A percentile compares a stretch with the other conserved stretches of the same genome.
phyloP scores from a whole-genome alignment of 37 sponge, comb jelly and placozoan species.

The Mnemiopsis leidyi region DNA sequence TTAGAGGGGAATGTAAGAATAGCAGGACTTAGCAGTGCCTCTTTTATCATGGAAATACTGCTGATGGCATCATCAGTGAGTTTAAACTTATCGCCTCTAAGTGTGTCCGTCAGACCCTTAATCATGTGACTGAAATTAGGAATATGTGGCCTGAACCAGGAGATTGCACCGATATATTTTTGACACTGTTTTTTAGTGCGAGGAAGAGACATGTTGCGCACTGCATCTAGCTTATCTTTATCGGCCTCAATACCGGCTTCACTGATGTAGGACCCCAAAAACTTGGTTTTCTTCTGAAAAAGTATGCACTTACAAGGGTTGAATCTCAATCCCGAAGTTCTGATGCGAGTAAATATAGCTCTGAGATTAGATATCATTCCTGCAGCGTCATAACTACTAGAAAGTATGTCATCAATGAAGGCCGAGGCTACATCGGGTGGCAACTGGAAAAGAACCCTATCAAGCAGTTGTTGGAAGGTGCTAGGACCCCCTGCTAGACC shows the following conservation, averaged over 20 bases:
- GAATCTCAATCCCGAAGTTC: conserved; percentile 70
- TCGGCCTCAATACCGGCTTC: conserved; percentile 70
- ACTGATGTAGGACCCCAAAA: conserved; percentile 70
- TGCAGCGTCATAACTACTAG: conserved; percentile 38
- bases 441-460: conserved; percentile 67
- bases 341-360: conserved; percentile 69
- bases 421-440: conserved; percentile 67
- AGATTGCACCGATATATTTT: neutral
- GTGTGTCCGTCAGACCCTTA: conserved; percentile 2
- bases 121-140: neutral
- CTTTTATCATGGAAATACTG: conserved; percentile 68
- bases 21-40: conserved; percentile 61
- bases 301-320: conserved; percentile 70
- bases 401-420: conserved; percentile 70
- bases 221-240: neutral
- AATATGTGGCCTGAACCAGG: conserved; percentile 51
- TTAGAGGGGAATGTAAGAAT: conserved; percentile 70
- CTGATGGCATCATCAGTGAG: conserved; percentile 50
- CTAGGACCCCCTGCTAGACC: conserved; percentile 71
- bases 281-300: conserved; percentile 53
- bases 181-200: neutral
- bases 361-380: conserved; percentile 67
- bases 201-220: neutral
- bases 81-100: conserved; percentile 64
- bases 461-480: conserved; percentile 73